These are phyloP conservation scores for Nerophis lumbriciformis DNA, from an alignment of 2,113 vertebrate species.

Conservation along the genomic window DNA sequence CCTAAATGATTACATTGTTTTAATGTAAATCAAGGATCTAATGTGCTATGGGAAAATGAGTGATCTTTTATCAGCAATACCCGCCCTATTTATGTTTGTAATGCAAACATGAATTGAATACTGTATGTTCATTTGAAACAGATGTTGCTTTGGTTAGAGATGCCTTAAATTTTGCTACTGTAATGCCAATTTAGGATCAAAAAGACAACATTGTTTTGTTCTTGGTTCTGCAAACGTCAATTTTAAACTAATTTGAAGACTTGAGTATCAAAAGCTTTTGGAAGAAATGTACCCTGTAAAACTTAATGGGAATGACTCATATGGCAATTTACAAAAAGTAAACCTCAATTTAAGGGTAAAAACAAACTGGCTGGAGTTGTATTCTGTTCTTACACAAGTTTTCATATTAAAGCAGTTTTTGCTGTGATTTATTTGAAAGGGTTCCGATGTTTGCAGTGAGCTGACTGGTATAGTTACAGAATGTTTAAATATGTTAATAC, in stretches of 20 bases:
- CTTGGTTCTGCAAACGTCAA: neutral
- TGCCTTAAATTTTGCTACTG: neutral
- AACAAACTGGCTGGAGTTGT: constrained; percentile 7
- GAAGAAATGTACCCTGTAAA: neutral
- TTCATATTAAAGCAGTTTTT: constrained; percentile 19
- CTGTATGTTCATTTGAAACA: neutral
- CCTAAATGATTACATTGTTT: too few species aligned
- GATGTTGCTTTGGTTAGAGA: neutral
- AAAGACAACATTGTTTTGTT: neutral
- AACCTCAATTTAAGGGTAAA: constrained; percentile 1
- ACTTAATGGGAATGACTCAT: neutral
- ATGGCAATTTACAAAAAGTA: neutral
- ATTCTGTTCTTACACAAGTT: constrained; percentile 1
- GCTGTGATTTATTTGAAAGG: constrained; percentile 10
- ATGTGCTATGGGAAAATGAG: too few species aligned
- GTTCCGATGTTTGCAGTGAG: constrained; percentile 10
- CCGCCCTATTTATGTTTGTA: too few species aligned
- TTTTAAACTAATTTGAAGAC: neutral
- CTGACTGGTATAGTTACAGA: constrained; percentile 3
- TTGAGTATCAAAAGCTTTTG: neutral
- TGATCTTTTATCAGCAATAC: too few species aligned
- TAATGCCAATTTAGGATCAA: neutral
- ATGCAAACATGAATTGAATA: too few species aligned
- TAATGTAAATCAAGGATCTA: too few species aligned
- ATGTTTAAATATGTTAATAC: neutral